Evolutionary conservation across 2,888 invertebrate species (phyloP).

Genomic region (Drosophila fungiperda): DNA sequence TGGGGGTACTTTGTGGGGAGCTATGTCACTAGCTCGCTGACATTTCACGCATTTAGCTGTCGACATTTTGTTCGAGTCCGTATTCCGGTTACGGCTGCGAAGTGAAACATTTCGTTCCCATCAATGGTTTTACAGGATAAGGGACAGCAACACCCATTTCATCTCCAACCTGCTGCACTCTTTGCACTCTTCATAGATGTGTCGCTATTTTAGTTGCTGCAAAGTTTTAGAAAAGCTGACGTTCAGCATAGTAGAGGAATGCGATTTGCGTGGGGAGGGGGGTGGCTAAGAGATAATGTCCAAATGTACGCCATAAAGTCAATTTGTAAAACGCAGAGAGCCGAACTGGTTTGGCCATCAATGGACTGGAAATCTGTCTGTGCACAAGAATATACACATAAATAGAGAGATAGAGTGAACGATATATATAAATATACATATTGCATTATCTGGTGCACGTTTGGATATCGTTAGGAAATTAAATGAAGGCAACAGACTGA

Average conservation of each 20-base stretch:
- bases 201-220: constrained; percentile 67
- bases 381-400: constrained; percentile 44
- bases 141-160: constrained; percentile 26
- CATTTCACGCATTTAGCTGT: constrained; percentile 59
- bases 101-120: constrained; percentile 57
- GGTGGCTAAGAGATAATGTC: constrained; percentile 29
- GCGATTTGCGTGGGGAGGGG: background rate
- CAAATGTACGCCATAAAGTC: constrained; percentile 67
- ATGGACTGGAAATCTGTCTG: constrained; percentile 68
- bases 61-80: background rate
- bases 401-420: constrained; percentile 1
- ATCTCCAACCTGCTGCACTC: background rate
- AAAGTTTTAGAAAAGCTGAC: constrained; percentile 54
- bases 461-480: constrained; percentile 41
- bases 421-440: constrained; percentile 20
- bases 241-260: background rate
- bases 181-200: constrained; percentile 64
- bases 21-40: constrained; percentile 40
- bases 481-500: constrained; percentile 38
- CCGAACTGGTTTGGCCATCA: constrained; percentile 62
- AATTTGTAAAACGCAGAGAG: constrained; percentile 64
- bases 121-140: constrained; percentile 41
- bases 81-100: constrained; percentile 17
- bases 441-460: constrained; percentile 62
- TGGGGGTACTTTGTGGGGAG: constrained; percentile 4